Evolutionary conservation across 2,888 invertebrate genomes (phyloP).

Genomic region (Meandrusa payeni): DNA sequence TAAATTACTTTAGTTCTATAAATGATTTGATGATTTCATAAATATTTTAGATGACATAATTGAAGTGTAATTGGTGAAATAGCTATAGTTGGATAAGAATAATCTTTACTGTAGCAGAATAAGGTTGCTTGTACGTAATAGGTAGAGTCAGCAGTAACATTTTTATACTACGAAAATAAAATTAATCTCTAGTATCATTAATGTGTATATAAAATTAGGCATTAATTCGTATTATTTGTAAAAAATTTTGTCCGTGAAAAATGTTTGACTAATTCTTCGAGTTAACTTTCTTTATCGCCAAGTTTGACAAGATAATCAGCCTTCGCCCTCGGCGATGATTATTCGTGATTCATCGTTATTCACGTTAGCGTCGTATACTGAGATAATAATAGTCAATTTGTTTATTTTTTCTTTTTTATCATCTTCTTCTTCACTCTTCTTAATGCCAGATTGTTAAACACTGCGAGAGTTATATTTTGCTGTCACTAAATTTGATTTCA

Average conservation of each 20-base stretch:
- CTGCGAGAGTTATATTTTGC: too few relatives aligned
- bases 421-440: too few relatives aligned
- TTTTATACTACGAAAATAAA: constrained; percentile 1
- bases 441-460: too few relatives aligned
- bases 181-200: background rate
- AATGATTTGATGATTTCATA: background rate
- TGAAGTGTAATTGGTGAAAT: too few relatives aligned
- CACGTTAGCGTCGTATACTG: too few relatives aligned
- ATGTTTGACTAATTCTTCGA: background rate
- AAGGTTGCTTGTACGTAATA: background rate
- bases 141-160: background rate
- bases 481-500: too few relatives aligned
- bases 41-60: too few relatives aligned
- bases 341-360: too few relatives aligned
- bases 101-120: background rate
- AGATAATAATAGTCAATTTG: too few relatives aligned
- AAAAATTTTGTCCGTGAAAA: background rate
- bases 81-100: background rate
- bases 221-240: background rate
- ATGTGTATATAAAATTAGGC: background rate
- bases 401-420: too few relatives aligned
- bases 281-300: background rate
- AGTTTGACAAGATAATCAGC: too few relatives aligned
- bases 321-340: too few relatives aligned
- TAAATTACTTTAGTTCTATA: background rate